phyloP scores from a whole-genome alignment of 2,797 vertebrate genomes.

The Eulemur albifrons region DNA sequence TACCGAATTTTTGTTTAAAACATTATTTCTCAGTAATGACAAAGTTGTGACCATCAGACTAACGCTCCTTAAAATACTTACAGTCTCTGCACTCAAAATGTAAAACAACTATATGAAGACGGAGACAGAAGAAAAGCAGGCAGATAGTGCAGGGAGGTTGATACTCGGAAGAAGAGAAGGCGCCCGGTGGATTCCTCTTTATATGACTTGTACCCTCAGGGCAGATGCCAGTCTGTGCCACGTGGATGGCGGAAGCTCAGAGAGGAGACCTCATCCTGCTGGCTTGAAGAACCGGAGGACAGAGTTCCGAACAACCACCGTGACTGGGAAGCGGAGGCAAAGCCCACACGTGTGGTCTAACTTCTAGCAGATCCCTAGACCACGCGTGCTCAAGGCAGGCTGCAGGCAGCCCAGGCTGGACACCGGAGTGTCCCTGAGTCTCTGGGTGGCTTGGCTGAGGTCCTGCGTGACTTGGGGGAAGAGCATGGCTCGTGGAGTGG shows the following conservation, averaged over 20 bases:
- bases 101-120: accelerated
- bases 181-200: accelerated
- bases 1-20: neutral
- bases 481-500: too few relatives aligned
- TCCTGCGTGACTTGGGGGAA: too few relatives aligned
- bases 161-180: accelerated
- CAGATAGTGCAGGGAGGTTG: neutral
- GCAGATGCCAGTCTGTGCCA: neutral
- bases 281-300: neutral
- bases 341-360: too few relatives aligned
- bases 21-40: neutral
- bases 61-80: neutral
- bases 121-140: too few relatives aligned
- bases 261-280: accelerated
- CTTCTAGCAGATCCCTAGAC: too few relatives aligned
- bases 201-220: too few relatives aligned
- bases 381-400: too few relatives aligned
- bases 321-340: neutral
- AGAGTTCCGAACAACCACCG: too few relatives aligned
- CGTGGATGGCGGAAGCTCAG: accelerated
- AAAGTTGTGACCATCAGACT: neutral
- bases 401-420: too few relatives aligned
- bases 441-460: too few relatives aligned
- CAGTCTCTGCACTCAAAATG: neutral
- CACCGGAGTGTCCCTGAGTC: too few relatives aligned